Percentiles rank a stretch among this genome's conserved stretches.
These are phyloP conservation scores for Polietes domitor DNA, from an alignment of 2,888 invertebrate species.

Conservation along the genomic window DNA sequence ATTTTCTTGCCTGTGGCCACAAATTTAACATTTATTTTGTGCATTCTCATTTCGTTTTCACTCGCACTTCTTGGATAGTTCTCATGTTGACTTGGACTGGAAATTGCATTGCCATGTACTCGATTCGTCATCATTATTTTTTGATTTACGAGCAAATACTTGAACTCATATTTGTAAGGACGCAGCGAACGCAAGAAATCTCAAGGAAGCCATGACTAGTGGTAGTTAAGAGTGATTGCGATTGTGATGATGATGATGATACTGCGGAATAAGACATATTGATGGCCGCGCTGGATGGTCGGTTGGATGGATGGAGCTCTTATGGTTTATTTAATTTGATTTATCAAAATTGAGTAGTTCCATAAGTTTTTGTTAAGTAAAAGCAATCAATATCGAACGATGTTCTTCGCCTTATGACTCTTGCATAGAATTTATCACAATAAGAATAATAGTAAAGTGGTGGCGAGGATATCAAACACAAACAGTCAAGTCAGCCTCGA, in stretches of 20 bases:
- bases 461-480: background rate
- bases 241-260: conserved; percentile 16
- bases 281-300: background rate
- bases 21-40: background rate
- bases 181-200: background rate
- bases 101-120: conserved; percentile 53
- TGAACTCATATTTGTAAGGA: conserved; percentile 44
- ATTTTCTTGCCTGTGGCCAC: background rate
- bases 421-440: background rate
- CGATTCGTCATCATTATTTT: conserved; percentile 61
- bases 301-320: conserved; percentile 16
- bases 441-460: background rate
- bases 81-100: conserved; percentile 15
- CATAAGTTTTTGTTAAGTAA: conserved; percentile 51
- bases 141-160: conserved; percentile 59
- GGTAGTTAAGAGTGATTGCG: background rate
- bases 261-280: conserved; percentile 27
- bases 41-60: background rate
- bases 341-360: conserved; percentile 36
- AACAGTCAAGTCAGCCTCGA: background rate
- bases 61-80: background rate
- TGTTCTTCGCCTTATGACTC: background rate
- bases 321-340: conserved; percentile 36
- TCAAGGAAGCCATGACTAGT: conserved; percentile 9
- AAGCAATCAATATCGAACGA: conserved; percentile 38